These are phyloP conservation scores for Ascidia mentula DNA, from an alignment of 23 tunicate species.

Conservation along the genomic window DNA sequence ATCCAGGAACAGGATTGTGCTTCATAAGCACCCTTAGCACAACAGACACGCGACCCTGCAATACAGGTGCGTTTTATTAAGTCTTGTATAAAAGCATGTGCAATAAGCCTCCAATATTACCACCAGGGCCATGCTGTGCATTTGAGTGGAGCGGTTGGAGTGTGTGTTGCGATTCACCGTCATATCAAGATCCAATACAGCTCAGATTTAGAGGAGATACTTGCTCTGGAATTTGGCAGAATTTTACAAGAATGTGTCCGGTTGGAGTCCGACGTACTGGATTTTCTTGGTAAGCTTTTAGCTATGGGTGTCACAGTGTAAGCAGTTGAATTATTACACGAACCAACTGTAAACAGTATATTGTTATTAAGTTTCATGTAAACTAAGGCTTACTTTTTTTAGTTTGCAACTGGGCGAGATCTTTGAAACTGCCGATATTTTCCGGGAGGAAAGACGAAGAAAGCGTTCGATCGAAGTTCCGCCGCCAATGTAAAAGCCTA, in stretches of 20 bases:
- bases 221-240: slow-evolving; percentile 59
- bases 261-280: slow-evolving; percentile 7
- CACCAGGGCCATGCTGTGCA: slow-evolving; percentile 59
- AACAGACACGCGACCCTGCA: slow-evolving; percentile 23
- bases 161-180: slow-evolving; percentile 33
- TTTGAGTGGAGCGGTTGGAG: slow-evolving; percentile 95
- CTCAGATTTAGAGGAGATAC: slow-evolving; percentile 55
- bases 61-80: slow-evolving; percentile 26
- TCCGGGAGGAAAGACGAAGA: background rate
- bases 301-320: background rate
- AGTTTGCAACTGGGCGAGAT: background rate
- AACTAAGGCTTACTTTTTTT: background rate
- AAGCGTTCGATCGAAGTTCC: background rate
- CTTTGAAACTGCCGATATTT: background rate
- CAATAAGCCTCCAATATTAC: background rate
- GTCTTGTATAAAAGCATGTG: background rate
- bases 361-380: background rate
- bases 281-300: slow-evolving; percentile 9
- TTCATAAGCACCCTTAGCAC: slow-evolving; percentile 11
- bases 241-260: slow-evolving; percentile 49
- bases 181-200: slow-evolving; percentile 24
- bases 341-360: background rate
- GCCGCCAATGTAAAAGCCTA: background rate
- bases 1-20: slow-evolving; percentile 66
- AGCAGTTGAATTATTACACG: background rate